Percentiles rank a stretch among this genome's conserved stretches.
Evolutionary conservation across 2,797 vertebrate species (phyloP).

Genomic region (Galaxias olidus): DNA sequence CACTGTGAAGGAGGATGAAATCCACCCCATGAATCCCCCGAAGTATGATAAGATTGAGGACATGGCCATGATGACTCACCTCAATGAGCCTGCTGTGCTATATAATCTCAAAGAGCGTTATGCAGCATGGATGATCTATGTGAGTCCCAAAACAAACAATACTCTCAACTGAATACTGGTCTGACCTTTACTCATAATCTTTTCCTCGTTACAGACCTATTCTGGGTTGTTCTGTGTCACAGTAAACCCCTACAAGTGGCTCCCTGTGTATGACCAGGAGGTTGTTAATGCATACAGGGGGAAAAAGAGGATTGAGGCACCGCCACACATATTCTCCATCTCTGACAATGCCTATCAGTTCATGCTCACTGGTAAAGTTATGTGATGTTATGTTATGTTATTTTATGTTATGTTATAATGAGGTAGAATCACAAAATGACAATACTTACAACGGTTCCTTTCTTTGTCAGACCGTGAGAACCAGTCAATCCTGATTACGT

Average conservation of each 20-base stretch:
- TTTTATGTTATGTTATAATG: background rate
- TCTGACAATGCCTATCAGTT: conserved; percentile 92
- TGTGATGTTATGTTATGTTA: background rate
- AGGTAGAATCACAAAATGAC: background rate
- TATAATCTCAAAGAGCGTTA: conserved; percentile 66
- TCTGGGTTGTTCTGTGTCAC: conserved; percentile 90
- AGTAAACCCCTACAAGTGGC: too few relatives aligned
- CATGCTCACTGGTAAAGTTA: conserved; percentile 83
- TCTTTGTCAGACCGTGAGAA: conserved; percentile 84
- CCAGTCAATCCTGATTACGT: conserved; percentile 93
- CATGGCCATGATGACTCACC: conserved; percentile 77
- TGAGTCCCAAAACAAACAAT: too few relatives aligned
- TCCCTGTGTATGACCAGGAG: conserved; percentile 84
- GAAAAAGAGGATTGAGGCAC: conserved; percentile 89
- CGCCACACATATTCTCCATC: conserved; percentile 94
- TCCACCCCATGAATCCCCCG: conserved; percentile 64
- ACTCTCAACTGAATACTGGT: too few relatives aligned
- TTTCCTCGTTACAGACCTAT: too few relatives aligned
- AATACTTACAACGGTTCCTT: too few relatives aligned
- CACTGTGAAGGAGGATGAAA: conserved; percentile 46
- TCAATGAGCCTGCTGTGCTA: conserved; percentile 71
- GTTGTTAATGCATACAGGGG: conserved; percentile 85
- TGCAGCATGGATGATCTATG: conserved; percentile 64
- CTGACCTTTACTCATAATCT: too few relatives aligned
- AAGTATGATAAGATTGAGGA: conserved; percentile 77